Evolutionary conservation across 1,140 invertebrate genomes (phyloP).

Genomic region (Drosophila nebulosa): DNA sequence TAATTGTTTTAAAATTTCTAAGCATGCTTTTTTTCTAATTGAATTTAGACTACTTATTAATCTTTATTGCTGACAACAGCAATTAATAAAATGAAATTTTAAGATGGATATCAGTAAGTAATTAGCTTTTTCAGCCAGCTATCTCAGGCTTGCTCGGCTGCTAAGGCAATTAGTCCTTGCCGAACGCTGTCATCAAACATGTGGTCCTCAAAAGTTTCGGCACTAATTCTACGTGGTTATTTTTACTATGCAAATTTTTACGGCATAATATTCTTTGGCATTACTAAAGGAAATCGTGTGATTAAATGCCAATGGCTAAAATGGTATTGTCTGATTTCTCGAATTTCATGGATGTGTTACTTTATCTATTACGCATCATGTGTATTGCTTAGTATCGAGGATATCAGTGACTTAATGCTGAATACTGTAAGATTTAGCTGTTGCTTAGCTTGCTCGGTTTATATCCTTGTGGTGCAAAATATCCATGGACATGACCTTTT

Average conservation of each 20-base stretch:
- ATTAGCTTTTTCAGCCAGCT: too few relatives aligned
- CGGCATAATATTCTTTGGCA: background rate
- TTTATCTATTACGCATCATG: background rate
- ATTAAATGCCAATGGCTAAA: background rate
- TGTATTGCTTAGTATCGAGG: background rate
- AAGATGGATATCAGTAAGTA: background rate
- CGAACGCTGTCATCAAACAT: background rate
- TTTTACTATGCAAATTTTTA: background rate
- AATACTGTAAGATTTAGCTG: background rate
- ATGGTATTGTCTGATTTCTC: constrained; percentile 16
- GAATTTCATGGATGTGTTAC: background rate
- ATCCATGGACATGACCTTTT: background rate
- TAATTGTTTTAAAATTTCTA: too few relatives aligned
- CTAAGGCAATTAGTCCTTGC: background rate
- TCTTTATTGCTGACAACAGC: background rate
- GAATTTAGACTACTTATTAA: background rate
- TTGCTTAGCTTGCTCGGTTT: background rate
- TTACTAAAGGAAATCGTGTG: background rate
- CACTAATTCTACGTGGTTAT: background rate
- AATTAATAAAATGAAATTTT: background rate
- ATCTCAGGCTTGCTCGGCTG: too few relatives aligned
- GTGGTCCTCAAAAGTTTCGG: constrained; percentile 1
- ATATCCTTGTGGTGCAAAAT: constrained; percentile 22
- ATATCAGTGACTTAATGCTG: background rate
- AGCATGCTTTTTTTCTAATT: too few relatives aligned